Percentiles rank a stretch among this genome's conserved stretches.
These are phyloP conservation scores for Pollachius pollachius DNA, from an alignment of 2,113 vertebrate genomes.

Conservation along the genomic window DNA sequence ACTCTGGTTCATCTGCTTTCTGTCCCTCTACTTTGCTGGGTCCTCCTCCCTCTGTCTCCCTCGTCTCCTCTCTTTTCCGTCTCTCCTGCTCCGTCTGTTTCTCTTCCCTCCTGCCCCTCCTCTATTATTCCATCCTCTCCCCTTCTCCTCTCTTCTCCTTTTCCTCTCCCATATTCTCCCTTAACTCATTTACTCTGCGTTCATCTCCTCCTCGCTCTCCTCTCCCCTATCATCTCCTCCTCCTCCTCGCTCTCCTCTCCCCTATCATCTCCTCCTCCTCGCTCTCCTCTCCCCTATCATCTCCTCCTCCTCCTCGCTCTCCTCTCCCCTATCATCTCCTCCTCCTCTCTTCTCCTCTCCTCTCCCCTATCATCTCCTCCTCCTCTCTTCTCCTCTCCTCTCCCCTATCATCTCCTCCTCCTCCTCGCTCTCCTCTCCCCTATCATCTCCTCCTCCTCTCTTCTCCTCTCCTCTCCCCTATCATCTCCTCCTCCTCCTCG, in stretches of 20 bases:
- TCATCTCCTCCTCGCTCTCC: background rate
- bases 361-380: background rate
- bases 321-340: background rate
- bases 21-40: background rate
- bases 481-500: too few relatives aligned
- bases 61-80: background rate
- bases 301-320: too few relatives aligned
- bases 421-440: too few relatives aligned
- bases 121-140: background rate
- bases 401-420: background rate
- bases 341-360: too few relatives aligned
- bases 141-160: background rate
- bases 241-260: too few relatives aligned
- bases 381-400: too few relatives aligned
- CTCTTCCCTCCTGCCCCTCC: background rate
- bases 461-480: too few relatives aligned
- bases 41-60: background rate
- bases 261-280: background rate
- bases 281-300: too few relatives aligned
- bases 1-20: constrained; percentile 4
- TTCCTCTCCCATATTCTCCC: background rate
- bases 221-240: background rate
- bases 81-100: background rate
- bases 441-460: background rate
- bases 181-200: background rate